Evolutionary conservation across 2,888 invertebrate genomes (phyloP).

Genomic region (Ophioninae sp.): DNA sequence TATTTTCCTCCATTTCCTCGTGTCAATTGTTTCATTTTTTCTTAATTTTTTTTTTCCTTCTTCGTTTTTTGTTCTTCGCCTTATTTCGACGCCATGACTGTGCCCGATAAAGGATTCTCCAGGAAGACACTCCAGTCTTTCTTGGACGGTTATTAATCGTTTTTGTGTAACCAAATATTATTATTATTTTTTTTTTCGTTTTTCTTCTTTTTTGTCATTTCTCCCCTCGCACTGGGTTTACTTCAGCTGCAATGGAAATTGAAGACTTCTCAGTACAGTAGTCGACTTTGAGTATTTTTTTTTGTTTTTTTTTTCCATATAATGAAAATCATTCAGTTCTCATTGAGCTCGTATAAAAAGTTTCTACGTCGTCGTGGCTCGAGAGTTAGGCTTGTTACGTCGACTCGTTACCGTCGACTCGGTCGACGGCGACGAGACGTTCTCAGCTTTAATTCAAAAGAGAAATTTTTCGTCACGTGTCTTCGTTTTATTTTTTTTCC

Average conservation of each 20-base stretch:
- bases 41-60: conserved; percentile 37
- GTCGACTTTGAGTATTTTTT: not conserved
- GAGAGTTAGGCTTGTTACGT: not conserved
- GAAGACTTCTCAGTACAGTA: not conserved
- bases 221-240: not conserved
- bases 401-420: too few relatives aligned
- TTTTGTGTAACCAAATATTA: conserved; percentile 61
- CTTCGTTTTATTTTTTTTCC: conserved; percentile 2
- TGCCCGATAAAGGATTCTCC: conserved; percentile 57
- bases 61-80: conserved; percentile 10
- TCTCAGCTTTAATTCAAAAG: conserved; percentile 1
- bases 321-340: conserved; percentile 22
- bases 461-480: not conserved
- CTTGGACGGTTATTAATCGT: conserved; percentile 72
- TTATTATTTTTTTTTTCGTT: conserved; percentile 57
- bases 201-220: conserved; percentile 1
- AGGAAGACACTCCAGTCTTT: conserved; percentile 70
- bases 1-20: conserved; percentile 15
- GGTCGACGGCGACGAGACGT: too few relatives aligned
- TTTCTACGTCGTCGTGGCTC: conserved; percentile 29
- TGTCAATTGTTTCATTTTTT: conserved; percentile 40
- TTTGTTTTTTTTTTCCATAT: conserved; percentile 7
- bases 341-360: conserved; percentile 59
- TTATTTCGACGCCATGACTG: conserved; percentile 49
- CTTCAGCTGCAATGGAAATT: conserved; percentile 1